phyloP scores from a whole-genome alignment of 2,888 invertebrate species.

The Catotricha subobsoleta region DNA sequence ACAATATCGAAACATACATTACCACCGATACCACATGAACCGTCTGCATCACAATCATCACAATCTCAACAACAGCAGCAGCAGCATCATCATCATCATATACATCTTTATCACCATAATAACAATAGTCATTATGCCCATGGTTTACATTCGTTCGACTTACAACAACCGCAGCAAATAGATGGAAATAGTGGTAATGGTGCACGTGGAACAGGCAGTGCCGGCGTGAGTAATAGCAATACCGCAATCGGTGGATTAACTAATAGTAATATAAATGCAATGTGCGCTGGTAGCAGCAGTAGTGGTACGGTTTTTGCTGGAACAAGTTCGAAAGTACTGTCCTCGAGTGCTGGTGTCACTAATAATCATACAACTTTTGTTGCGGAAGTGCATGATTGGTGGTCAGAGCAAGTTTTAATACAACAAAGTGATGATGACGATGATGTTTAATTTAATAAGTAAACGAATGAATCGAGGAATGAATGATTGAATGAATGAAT shows the following conservation, averaged over 20 bases:
- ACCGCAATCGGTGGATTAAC: not conserved
- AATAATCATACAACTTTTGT: slow-evolving; percentile 31
- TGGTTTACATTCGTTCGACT: slow-evolving; percentile 13
- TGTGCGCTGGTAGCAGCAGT: slow-evolving; percentile 2
- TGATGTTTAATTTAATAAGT: slow-evolving; percentile 6
- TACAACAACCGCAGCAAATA: not conserved
- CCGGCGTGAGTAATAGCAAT: not conserved
- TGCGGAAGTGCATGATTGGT: slow-evolving; percentile 68
- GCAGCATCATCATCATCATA: no score
- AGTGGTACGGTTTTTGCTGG: not conserved
- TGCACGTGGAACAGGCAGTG: not conserved
- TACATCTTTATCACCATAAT: not conserved
- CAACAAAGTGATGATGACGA: slow-evolving; percentile 43
- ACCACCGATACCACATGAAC: not conserved
- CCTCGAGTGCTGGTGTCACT: not conserved
- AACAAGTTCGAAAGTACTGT: not conserved
- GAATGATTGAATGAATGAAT: no score
- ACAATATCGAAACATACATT: not conserved
- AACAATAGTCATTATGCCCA: slow-evolving; percentile 2
- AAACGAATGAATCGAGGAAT: no score
- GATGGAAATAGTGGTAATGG: not conserved
- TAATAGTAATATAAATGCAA: not conserved
- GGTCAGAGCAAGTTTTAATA: slow-evolving; percentile 56
- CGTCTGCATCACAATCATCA: slow-evolving; percentile 24
- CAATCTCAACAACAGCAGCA: slow-evolving; percentile 10